phyloP scores from a whole-genome alignment of 2,888 invertebrate species.

The Malthinus flaveolus region DNA sequence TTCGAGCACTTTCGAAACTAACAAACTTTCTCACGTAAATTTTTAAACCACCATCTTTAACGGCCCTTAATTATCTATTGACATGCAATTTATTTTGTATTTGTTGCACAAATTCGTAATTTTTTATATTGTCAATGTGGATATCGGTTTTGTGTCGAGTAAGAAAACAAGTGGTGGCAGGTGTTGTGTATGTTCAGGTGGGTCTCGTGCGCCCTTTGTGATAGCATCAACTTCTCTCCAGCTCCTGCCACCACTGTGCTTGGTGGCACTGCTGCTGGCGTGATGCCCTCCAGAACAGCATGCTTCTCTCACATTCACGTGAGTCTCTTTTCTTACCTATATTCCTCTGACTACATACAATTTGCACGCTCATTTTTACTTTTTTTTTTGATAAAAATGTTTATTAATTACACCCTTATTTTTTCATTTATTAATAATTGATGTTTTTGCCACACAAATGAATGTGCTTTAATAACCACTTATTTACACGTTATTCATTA shows the following conservation, averaged over 20 bases:
- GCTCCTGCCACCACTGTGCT: slow-evolving; percentile 50
- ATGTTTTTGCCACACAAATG: no score
- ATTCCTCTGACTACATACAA: slow-evolving; percentile 10
- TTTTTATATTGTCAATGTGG: neutral
- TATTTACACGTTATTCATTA: no score
- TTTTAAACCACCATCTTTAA: no score
- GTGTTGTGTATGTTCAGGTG: slow-evolving; percentile 46
- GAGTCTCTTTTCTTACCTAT: slow-evolving; percentile 37
- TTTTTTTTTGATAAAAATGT: neutral
- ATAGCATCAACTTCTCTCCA: slow-evolving; percentile 37
- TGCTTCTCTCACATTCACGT: slow-evolving; percentile 46
- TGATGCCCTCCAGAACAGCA: slow-evolving; percentile 45
- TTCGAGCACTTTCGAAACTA: no score
- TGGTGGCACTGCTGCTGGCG: slow-evolving; percentile 49
- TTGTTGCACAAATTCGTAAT: neutral
- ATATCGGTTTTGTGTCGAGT: slow-evolving; percentile 19
- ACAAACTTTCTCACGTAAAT: no score
- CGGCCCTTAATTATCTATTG: no score
- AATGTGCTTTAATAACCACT: no score
- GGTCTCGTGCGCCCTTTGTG: slow-evolving; percentile 43
- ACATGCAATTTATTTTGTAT: neutral
- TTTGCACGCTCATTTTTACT: slow-evolving; percentile 16
- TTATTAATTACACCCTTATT: neutral
- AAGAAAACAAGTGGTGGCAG: slow-evolving; percentile 40
- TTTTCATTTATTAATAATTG: no score